A percentile compares a stretch with the other conserved stretches of the same genome.
Evolutionary conservation across 2,888 invertebrate species (phyloP).

Genomic region (Tiliacea aurago): DNA sequence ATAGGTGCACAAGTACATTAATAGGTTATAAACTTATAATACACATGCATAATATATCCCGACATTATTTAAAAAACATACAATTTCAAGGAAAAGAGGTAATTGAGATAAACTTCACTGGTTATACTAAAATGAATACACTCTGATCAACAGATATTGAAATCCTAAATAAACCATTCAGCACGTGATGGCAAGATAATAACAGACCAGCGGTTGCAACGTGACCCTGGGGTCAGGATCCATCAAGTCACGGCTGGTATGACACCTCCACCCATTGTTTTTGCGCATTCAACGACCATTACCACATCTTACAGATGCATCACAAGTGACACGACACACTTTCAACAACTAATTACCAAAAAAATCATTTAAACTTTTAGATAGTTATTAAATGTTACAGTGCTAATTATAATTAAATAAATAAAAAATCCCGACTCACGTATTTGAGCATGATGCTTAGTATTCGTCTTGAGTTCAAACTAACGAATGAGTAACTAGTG

Average conservation of each 20-base stretch:
- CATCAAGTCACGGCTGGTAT: constrained; percentile 63
- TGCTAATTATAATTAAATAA: constrained; percentile 63
- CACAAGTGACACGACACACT: constrained; percentile 74
- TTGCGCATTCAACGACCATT: constrained; percentile 58
- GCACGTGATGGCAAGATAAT: constrained; percentile 36
- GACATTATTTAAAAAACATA: no score
- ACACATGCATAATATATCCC: no score
- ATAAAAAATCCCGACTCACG: constrained; percentile 79
- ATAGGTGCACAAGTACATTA: no score
- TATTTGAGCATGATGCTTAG: constrained; percentile 89
- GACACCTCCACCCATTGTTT: constrained; percentile 70
- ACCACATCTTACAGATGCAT: constrained; percentile 63
- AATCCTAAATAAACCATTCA: constrained; percentile 29
- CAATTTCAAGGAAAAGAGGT: no score
- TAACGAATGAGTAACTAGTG: constrained; percentile 88
- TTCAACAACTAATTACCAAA: constrained; percentile 69
- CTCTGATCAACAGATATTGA: constrained; percentile 20
- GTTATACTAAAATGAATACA: not conserved
- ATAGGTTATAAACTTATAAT: no score
- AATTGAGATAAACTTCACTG: not conserved
- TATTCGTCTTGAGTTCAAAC: constrained; percentile 87
- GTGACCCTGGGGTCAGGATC: constrained; percentile 57
- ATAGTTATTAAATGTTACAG: constrained; percentile 47
- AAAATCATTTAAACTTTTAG: not conserved
- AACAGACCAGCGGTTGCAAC: constrained; percentile 38